These are phyloP conservation scores for Macrostomum lignano DNA, from an alignment of 1,140 invertebrate genomes.

Conservation along the genomic window DNA sequence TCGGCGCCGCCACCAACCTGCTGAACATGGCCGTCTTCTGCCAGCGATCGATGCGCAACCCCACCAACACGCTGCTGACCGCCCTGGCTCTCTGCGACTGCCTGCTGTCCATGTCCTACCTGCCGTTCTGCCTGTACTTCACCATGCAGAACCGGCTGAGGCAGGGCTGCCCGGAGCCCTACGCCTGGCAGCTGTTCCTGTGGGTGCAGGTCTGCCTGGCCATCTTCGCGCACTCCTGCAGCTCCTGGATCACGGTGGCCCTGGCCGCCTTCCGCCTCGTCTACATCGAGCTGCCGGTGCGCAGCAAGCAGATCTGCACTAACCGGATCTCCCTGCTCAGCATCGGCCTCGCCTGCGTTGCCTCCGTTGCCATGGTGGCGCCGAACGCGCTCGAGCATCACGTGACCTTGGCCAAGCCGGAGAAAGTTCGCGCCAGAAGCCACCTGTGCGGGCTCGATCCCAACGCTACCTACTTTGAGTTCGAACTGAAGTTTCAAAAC, in stretches of 20 bases:
- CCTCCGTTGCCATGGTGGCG: constrained; percentile 2
- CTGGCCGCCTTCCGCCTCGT: not conserved
- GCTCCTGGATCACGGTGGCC: constrained; percentile 2
- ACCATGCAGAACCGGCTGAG: too few relatives aligned
- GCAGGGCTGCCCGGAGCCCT: too few relatives aligned
- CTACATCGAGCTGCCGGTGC: too few relatives aligned
- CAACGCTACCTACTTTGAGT: not conserved
- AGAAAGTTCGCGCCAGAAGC: not conserved
- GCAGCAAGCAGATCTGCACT: too few relatives aligned
- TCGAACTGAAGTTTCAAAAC: not conserved
- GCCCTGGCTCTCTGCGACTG: too few relatives aligned
- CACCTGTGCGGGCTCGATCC: constrained; percentile 1
- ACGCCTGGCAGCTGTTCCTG: not conserved
- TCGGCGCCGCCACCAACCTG: too few relatives aligned
- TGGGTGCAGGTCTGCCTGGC: not conserved
- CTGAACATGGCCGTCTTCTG: too few relatives aligned
- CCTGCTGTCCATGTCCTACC: too few relatives aligned
- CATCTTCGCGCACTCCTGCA: constrained; percentile 3
- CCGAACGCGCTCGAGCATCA: constrained; percentile 1
- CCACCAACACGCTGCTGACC: too few relatives aligned
- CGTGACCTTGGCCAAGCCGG: constrained; percentile 2
- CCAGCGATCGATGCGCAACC: too few relatives aligned
- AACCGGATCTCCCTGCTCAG: not conserved
- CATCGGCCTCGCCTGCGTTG: constrained; percentile 4
- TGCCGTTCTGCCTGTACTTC: too few relatives aligned